Evolutionary conservation across 37 sponge, comb jelly and placozoan genomes (phyloP).

Genomic region (Cliona cf. orientalis): DNA sequence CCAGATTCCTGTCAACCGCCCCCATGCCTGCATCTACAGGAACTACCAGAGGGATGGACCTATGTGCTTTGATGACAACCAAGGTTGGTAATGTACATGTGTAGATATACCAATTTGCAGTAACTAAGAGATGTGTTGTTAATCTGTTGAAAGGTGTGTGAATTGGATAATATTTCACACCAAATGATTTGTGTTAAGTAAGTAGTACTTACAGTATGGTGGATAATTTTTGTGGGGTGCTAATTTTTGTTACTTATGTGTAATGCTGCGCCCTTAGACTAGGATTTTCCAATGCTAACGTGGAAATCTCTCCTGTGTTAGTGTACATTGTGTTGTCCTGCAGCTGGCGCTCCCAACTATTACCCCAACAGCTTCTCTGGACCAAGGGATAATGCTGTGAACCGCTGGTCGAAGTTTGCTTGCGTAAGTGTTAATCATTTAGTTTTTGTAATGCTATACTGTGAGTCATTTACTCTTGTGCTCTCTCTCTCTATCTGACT

Average conservation of each 20-base stretch:
- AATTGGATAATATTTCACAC: too few species aligned
- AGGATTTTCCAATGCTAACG: background rate
- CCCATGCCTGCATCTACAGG: conserved; percentile 27
- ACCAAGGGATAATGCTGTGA: conserved; percentile 57
- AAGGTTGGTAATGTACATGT: conserved; percentile 43
- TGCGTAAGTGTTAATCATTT: too few species aligned
- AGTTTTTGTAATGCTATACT: too few species aligned
- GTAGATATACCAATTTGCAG: background rate
- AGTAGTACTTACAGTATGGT: too few species aligned
- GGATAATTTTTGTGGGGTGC: too few species aligned
- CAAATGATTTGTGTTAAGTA: too few species aligned
- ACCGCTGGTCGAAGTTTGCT: background rate
- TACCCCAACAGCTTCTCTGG: conserved; percentile 91
- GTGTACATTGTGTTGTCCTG: background rate
- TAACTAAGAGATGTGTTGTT: too few species aligned
- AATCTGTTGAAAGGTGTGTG: too few species aligned
- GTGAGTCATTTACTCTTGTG: too few species aligned
- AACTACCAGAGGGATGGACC: conserved; percentile 89
- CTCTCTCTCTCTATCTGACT: too few species aligned
- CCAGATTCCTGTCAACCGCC: conserved; percentile 88
- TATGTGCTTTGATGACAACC: conserved; percentile 79
- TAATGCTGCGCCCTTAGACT: background rate
- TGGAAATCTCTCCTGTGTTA: background rate
- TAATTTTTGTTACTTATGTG: background rate
- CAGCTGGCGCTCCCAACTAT: conserved; percentile 89